Percentiles rank a stretch among this genome's conserved stretches.
phyloP scores from a whole-genome alignment of 1,140 invertebrate genomes.

The Drosophila tristis region DNA sequence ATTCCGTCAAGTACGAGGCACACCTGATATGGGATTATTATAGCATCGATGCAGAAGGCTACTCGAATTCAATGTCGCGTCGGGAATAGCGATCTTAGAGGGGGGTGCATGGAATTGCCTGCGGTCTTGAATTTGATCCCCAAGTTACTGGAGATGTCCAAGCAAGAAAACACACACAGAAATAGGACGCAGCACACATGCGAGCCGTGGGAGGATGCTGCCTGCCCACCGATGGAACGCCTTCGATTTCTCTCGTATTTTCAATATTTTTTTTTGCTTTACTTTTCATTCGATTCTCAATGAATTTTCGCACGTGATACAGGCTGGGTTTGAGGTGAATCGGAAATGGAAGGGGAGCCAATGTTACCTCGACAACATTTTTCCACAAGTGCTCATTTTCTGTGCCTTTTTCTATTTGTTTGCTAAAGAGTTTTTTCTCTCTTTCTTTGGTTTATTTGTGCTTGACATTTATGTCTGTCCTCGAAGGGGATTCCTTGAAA shows the following conservation, averaged over 20 bases:
- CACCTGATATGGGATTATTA: too few relatives aligned
- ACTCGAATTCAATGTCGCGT: too few relatives aligned
- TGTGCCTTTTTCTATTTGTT: constrained; percentile 30
- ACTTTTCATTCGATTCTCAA: background rate
- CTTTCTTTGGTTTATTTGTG: constrained; percentile 45
- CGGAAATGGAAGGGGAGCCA: background rate
- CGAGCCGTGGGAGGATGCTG: constrained; percentile 28
- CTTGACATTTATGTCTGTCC: constrained; percentile 51
- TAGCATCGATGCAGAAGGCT: too few relatives aligned
- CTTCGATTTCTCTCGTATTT: constrained; percentile 42
- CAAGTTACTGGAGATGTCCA: constrained; percentile 23
- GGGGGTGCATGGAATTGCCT: constrained; percentile 9
- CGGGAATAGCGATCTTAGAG: background rate
- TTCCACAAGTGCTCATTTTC: constrained; percentile 55
- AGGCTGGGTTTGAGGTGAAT: constrained; percentile 26
- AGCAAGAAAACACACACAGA: constrained; percentile 5
- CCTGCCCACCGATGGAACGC: background rate
- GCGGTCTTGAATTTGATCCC: constrained; percentile 44
- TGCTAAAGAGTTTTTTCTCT: constrained; percentile 18
- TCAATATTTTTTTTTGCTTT: constrained; percentile 10
- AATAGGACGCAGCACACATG: constrained; percentile 7
- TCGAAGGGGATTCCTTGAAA: constrained; percentile 34
- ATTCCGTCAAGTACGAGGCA: too few relatives aligned
- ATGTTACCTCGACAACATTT: constrained; percentile 49
- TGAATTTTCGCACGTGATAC: constrained; percentile 26